phyloP scores from a whole-genome alignment of 2,113 vertebrate species.

The Aspidoscelis tigris region DNA sequence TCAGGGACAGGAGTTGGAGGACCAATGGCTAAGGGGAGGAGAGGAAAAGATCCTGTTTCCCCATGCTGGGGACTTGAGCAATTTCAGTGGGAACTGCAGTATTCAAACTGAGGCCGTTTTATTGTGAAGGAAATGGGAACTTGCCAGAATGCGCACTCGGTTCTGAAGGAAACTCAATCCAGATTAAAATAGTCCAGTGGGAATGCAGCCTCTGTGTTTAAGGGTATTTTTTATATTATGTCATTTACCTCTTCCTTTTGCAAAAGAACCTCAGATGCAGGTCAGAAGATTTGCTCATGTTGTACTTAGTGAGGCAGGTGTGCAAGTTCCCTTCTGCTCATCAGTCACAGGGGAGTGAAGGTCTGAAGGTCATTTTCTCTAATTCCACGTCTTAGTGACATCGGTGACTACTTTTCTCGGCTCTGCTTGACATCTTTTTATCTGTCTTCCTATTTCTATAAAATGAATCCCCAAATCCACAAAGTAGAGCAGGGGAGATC shows the following conservation, averaged over 20 bases:
- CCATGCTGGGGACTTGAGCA: no score
- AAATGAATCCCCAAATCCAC: neutral
- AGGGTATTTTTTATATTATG: neutral
- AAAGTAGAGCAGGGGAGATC: neutral
- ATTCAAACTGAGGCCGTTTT: no score
- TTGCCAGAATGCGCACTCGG: no score
- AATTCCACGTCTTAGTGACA: neutral
- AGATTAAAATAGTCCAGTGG: no score
- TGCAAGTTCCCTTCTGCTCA: neutral
- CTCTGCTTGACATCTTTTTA: neutral
- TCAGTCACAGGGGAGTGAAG: neutral
- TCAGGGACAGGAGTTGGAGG: no score
- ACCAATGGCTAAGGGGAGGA: no score
- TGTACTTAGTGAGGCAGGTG: neutral
- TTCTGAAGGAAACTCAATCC: no score
- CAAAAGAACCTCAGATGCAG: neutral
- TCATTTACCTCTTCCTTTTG: neutral
- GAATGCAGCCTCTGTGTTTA: neutral
- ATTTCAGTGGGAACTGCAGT: no score
- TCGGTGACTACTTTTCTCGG: constrained; percentile 2
- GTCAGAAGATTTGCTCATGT: neutral
- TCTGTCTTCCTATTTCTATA: no score
- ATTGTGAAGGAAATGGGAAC: no score
- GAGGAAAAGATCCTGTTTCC: no score
- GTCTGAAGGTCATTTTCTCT: neutral